Conservation (phyloP, 2,888 invertebrate species). For the Patella pellucida region DNA sequence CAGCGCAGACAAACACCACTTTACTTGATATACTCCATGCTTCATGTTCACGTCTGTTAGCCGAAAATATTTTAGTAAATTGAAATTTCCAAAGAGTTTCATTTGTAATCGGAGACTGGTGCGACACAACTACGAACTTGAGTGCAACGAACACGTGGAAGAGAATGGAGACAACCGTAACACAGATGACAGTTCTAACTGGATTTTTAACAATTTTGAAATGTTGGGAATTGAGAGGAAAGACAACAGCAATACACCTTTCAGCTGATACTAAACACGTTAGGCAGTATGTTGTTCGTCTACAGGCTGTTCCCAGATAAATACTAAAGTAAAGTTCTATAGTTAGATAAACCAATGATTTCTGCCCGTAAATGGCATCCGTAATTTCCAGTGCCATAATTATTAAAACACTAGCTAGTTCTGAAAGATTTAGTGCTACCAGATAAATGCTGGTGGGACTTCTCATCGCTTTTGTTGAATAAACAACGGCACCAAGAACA, state of each 20-base stretch:
- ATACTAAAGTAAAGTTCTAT: background rate
- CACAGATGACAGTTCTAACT: background rate
- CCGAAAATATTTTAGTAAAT: background rate
- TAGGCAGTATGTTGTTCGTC: constrained; percentile 13
- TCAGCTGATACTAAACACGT: constrained; percentile 16
- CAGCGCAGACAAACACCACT: constrained; percentile 13
- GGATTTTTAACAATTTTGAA: background rate
- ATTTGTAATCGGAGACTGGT: background rate
- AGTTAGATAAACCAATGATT: background rate
- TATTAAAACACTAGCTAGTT: background rate
- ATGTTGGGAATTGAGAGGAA: background rate
- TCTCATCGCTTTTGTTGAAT: constrained; percentile 10
- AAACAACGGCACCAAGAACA: constrained; percentile 10
- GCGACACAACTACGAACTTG: background rate
- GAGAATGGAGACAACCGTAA: background rate
- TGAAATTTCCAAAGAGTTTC: background rate
- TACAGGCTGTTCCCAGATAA: background rate
- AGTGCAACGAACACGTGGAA: constrained; percentile 9
- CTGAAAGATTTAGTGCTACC: constrained; percentile 5
- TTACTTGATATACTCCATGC: constrained; percentile 1
- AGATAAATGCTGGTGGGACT: constrained; percentile 16
- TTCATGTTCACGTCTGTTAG: background rate
- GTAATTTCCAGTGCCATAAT: background rate
- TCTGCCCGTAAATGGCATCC: background rate
- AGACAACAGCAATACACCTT: constrained; percentile 3